These are phyloP conservation scores for Hephaestus fuliginosus DNA, from an alignment of 2,797 vertebrate species.

Conservation along the genomic window DNA sequence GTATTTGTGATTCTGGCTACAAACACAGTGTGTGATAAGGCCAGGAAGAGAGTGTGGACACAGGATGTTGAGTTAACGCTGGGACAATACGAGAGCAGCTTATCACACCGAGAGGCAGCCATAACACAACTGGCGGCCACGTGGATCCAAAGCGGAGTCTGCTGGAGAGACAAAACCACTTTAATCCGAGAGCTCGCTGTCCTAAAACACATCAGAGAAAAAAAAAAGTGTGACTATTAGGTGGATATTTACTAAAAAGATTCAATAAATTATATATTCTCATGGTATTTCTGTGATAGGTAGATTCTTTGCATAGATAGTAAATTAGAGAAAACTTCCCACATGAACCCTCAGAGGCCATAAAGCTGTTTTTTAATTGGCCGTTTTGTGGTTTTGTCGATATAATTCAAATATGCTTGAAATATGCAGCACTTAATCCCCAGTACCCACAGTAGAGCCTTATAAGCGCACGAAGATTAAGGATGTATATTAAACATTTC, in stretches of 20 bases:
- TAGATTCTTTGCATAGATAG: background rate
- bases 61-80: conserved; percentile 78
- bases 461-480: background rate
- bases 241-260: background rate
- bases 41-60: conserved; percentile 73
- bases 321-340: background rate
- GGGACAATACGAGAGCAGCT: conserved; percentile 68
- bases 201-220: background rate
- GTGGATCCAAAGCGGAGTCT: conserved; percentile 32
- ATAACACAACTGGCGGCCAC: conserved; percentile 51
- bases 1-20: conserved; percentile 81
- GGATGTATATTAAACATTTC: background rate
- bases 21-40: conserved; percentile 74
- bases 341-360: background rate
- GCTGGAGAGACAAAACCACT: conserved; percentile 1
- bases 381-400: conserved; percentile 28
- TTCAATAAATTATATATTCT: too few relatives aligned
- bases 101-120: conserved; percentile 55
- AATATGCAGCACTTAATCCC: conserved; percentile 2
- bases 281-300: background rate
- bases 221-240: background rate
- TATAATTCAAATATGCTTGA: conserved; percentile 32
- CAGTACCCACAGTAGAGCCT: conserved; percentile 1
- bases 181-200: background rate
- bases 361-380: conserved; percentile 14